Evolutionary conservation across 2,888 invertebrate genomes (phyloP).

Genomic region (Lithophane ornitopus): DNA sequence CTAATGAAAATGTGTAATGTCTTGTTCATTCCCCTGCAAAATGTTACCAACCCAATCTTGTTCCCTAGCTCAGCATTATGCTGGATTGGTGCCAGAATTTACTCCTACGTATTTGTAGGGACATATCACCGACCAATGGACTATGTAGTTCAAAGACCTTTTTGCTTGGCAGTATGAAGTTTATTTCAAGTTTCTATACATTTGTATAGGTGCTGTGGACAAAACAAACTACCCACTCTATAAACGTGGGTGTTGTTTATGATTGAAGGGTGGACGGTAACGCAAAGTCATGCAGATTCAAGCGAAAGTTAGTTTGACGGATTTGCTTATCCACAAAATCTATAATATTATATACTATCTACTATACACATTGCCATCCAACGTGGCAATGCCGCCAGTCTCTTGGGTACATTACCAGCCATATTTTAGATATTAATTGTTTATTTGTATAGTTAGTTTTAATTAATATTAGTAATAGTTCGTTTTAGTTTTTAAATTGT

Average conservation of each 20-base stretch:
- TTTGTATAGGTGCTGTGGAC: background rate
- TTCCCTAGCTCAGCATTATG: conserved; percentile 23
- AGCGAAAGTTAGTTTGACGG: too few species aligned
- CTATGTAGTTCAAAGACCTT: conserved; percentile 23
- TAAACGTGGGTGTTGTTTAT: background rate
- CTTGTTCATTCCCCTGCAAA: conserved; percentile 21
- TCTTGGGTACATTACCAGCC: too few species aligned
- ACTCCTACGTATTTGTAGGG: conserved; percentile 25
- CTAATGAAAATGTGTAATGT: conserved; percentile 44
- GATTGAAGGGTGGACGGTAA: background rate
- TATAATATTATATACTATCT: too few species aligned
- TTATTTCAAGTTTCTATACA: background rate
- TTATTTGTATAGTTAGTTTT: too few species aligned
- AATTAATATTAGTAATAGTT: too few species aligned
- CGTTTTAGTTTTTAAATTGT: too few species aligned
- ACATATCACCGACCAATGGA: conserved; percentile 30
- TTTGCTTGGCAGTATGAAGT: background rate
- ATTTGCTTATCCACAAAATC: too few species aligned
- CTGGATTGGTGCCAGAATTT: conserved; percentile 41
- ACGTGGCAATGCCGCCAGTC: too few species aligned
- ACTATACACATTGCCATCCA: too few species aligned
- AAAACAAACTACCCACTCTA: conserved; percentile 3
- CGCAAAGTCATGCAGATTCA: too few species aligned
- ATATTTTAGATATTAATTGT: too few species aligned
- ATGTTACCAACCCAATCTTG: conserved; percentile 32